Base-by-base conservation (phyloP, 2,797 vertebrate genomes). In the Crenuchus spilurus region DNA sequence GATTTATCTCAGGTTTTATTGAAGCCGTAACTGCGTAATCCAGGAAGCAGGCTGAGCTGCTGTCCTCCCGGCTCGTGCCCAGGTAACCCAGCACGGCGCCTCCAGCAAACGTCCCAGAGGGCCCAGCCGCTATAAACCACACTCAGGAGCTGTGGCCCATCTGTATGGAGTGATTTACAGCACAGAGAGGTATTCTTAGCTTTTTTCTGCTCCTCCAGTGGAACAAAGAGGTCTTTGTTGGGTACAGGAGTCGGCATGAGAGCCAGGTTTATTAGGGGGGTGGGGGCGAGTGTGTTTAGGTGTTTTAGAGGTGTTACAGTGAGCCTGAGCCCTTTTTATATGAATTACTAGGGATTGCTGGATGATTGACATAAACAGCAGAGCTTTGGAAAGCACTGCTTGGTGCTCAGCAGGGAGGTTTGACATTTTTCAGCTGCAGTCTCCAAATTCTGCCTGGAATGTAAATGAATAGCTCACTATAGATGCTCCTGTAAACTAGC, bases 191-290 rank as follows among this genome's bases (percentile, higher is more conserved):
- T 68, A 2, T 70, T 70, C 46, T 71, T 77, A 79, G 83, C 86
- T 72, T 86, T 86, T 87, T 86, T 77, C 81, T 54, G 72, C 78
- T 71, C 79, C 57, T 52, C 74, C 14, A 9, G 3, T 28, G 66
- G 76, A 90, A 92, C 89, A 93, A 93, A 92, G 88, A 74, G 52
- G 75, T 74, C 54, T 76, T 86, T 93, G 90, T 92, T 86, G 58
- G 6, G 65, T 72, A 70, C 79, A 65, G 39, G 69, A 83, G 81
- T 64, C 54, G 6, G 39, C 44, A 75, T 79, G 60, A 62, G 73
- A 75, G 73, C 52, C 78, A 79, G 84, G 83, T 90, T 90, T 87
- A 84, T 84, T 75, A 78, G 79, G 70, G 67, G 77, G 68, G 42
- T 31, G 30, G 28, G 1, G 49, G 18, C 37, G 48, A 28, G 13